phyloP scores from a whole-genome alignment of 2,888 invertebrate genomes.

The Eupithecia subfuscata region DNA sequence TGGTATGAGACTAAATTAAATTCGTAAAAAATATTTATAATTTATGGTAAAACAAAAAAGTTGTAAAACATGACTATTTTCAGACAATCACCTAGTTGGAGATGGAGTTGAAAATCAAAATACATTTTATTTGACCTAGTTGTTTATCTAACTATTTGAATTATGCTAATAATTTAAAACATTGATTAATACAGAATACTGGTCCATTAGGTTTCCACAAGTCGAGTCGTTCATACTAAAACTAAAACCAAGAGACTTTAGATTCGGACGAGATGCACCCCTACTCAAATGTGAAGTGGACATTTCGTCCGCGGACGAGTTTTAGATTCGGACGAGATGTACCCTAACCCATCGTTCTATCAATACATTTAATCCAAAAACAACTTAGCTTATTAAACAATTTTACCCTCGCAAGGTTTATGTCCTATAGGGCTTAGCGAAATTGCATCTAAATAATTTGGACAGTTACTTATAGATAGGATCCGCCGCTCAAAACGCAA shows the following conservation, averaged over 20 bases:
- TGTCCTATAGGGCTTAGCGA: slow-evolving; percentile 7
- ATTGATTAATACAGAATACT: not conserved
- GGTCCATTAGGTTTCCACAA: too few relatives aligned
- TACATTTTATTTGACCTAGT: not conserved
- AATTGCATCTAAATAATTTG: slow-evolving; percentile 19
- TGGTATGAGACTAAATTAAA: slow-evolving; percentile 50
- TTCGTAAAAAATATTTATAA: slow-evolving; percentile 39
- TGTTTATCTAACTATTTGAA: too few relatives aligned
- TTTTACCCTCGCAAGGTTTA: slow-evolving; percentile 18
- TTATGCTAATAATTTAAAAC: not conserved
- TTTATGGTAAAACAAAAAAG: not conserved
- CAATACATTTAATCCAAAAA: slow-evolving; percentile 7
- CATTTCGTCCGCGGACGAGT: too few relatives aligned
- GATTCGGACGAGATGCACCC: too few relatives aligned
- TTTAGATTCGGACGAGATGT: too few relatives aligned
- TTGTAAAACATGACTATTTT: not conserved
- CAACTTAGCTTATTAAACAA: slow-evolving; percentile 19
- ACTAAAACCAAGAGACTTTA: too few relatives aligned
- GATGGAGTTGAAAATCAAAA: not conserved
- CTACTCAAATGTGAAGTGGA: too few relatives aligned
- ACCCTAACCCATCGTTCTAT: too few relatives aligned
- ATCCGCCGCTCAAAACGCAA: not conserved
- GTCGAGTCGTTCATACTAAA: too few relatives aligned
- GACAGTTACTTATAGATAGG: not conserved
- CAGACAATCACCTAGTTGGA: slow-evolving; percentile 1